A percentile compares a stretch with the other conserved stretches of the same genome.
These are phyloP conservation scores for Hymenochirus boettgeri DNA, from an alignment of 2,113 vertebrate species.

Conservation along the genomic window DNA sequence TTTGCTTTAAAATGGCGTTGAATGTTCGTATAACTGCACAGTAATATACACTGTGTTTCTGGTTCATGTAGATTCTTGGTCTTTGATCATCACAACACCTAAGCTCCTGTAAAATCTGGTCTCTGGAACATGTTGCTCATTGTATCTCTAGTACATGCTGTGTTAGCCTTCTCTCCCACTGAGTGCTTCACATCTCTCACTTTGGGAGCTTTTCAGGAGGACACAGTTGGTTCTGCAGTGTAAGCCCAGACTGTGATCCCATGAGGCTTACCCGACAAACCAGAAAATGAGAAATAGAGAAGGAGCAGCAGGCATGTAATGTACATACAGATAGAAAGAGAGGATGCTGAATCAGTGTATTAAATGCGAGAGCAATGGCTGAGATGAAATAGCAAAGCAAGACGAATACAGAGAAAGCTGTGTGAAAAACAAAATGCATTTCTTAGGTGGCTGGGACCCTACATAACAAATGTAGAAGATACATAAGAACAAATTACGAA, in stretches of 20 bases:
- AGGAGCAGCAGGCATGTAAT: neutral
- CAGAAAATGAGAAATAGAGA: conserved; percentile 32
- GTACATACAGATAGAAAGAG: neutral
- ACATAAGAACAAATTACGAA: neutral
- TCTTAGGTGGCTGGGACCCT: neutral
- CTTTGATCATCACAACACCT: neutral
- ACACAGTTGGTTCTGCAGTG: conserved; percentile 20
- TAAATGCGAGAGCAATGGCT: neutral
- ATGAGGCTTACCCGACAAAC: neutral
- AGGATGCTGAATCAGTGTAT: neutral
- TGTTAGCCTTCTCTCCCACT: neutral
- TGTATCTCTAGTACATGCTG: neutral
- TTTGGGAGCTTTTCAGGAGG: neutral
- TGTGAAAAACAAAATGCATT: neutral
- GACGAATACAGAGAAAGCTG: neutral
- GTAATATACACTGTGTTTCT: neutral
- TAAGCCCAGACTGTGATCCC: conserved; percentile 17
- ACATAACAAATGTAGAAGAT: too few species aligned
- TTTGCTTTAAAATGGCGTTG: too few species aligned
- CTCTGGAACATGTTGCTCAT: neutral
- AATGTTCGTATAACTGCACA: too few species aligned
- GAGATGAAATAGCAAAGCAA: neutral
- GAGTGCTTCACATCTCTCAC: conserved; percentile 5
- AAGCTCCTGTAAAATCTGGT: neutral
- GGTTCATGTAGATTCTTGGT: neutral